Percentiles rank a stretch among this genome's conserved stretches.
phyloP scores from a whole-genome alignment of 2,113 vertebrate genomes.

The Dipodomys stephensi region DNA sequence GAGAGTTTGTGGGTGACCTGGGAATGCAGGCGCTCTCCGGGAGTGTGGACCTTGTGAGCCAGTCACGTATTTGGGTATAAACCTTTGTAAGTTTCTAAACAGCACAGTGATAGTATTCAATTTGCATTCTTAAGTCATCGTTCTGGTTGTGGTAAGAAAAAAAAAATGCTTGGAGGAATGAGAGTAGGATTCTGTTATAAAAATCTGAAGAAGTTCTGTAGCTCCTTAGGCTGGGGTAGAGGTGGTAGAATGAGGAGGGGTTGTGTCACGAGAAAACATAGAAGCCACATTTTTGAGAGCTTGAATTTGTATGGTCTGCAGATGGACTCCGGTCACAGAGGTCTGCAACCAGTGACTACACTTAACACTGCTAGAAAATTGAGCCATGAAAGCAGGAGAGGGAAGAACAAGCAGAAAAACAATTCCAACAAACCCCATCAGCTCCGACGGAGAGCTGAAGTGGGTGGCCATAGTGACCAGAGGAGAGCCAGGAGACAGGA shows the following conservation, averaged over 20 bases:
- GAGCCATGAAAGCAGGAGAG: no score
- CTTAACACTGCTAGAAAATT: no score
- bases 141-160: neutral
- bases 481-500: no score
- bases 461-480: no score
- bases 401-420: neutral
- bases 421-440: no score
- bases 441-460: no score
- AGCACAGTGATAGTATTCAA: neutral
- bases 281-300: no score
- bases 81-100: neutral
- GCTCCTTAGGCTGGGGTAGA: neutral
- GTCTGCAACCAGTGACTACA: no score
- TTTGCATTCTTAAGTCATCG: neutral
- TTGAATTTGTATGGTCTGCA: no score
- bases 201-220: neutral
- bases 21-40: accelerated
- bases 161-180: neutral
- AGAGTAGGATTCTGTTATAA: neutral
- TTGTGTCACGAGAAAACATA: no score
- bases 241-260: accelerated
- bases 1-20: neutral
- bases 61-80: neutral
- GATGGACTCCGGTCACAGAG: no score
- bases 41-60: accelerated